Evolutionary conservation across 37 sponge, comb jelly and placozoan species (phyloP).

Genomic region (Diacarnus erythraeanus): DNA sequence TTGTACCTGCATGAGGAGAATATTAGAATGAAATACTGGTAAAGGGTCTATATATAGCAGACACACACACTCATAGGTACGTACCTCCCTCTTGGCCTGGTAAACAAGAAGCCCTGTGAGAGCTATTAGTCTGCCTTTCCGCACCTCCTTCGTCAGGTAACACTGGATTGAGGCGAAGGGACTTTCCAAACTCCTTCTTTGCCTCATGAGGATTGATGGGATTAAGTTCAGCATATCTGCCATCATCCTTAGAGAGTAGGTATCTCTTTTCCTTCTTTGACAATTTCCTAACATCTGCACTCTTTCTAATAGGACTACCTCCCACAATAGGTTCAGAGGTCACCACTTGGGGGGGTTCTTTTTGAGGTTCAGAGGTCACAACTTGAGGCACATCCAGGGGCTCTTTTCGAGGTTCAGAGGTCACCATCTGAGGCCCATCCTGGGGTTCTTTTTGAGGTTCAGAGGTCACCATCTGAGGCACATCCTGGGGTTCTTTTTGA

Average conservation of each 20-base stretch:
- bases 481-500: no score
- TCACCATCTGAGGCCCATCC: no score
- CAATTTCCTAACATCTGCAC: background rate
- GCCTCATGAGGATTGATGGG: slow-evolving; percentile 34
- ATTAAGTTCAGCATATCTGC: slow-evolving; percentile 45
- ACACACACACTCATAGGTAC: background rate
- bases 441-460: no score
- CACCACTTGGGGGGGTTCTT: no score
- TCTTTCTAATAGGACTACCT: background rate
- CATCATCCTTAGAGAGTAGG: slow-evolving; percentile 42
- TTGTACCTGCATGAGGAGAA: background rate
- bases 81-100: background rate
- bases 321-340: background rate
- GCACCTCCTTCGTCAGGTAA: background rate
- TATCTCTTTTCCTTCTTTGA: slow-evolving; percentile 53
- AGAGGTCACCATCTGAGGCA: no score
- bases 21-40: no score
- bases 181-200: slow-evolving; percentile 17
- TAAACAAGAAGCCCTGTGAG: background rate
- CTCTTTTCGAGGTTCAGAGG: no score
- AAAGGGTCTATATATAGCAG: background rate
- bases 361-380: no score
- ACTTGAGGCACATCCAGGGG: no score
- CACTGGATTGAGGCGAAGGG: slow-evolving; percentile 26
- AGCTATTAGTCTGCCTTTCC: background rate